These are phyloP conservation scores for Trachymyrmex cornetzi DNA, from an alignment of 1,140 invertebrate species.

Conservation along the genomic window DNA sequence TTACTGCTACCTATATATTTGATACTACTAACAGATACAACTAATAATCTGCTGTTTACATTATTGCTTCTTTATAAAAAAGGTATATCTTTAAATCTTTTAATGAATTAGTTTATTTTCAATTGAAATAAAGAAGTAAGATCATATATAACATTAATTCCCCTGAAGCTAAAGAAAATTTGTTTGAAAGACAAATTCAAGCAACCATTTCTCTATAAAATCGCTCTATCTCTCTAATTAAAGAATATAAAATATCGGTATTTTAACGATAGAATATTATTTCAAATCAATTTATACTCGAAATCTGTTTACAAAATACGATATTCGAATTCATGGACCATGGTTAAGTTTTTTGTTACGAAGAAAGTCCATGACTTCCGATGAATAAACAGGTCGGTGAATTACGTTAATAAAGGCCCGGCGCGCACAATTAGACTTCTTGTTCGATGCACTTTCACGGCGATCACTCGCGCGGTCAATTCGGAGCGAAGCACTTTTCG, in stretches of 20 bases:
- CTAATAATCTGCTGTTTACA: not conserved
- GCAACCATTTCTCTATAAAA: not conserved
- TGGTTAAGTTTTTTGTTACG: constrained; percentile 9
- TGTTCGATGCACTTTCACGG: constrained; percentile 59
- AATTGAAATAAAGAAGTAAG: not conserved
- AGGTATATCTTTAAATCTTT: not conserved
- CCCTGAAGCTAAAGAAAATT: not conserved
- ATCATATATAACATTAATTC: not conserved
- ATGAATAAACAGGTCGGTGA: constrained; percentile 17
- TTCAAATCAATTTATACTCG: not conserved
- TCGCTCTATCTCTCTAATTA: not conserved
- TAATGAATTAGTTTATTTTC: not conserved
- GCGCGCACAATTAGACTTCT: constrained; percentile 62
- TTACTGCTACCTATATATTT: not conserved
- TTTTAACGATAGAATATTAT: constrained; percentile 4
- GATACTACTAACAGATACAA: not conserved
- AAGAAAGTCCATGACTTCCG: constrained; percentile 54
- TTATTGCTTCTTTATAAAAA: not conserved
- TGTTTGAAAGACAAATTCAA: not conserved
- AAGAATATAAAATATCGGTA: not conserved
- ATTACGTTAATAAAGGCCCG: constrained; percentile 50
- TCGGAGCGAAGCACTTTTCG: constrained; percentile 35
- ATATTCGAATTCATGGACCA: not conserved
- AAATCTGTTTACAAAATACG: not conserved
- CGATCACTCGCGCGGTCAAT: constrained; percentile 55